Conservation (phyloP, 2,797 vertebrate species). For the Chiroxiphia lanceolata region DNA sequence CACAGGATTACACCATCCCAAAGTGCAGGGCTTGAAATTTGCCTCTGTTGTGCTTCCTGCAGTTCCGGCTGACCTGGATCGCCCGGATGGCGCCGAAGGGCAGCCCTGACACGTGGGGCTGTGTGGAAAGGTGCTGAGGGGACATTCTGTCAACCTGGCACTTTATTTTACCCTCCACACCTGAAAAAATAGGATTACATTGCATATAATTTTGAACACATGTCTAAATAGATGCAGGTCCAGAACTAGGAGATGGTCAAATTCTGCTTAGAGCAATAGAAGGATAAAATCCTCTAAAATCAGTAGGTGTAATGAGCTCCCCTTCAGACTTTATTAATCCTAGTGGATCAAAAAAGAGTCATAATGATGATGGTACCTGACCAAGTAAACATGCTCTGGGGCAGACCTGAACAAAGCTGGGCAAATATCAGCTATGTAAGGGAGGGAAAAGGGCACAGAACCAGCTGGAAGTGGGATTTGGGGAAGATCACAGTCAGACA, state of each 20-base stretch:
- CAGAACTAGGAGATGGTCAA: neutral
- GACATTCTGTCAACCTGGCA: neutral
- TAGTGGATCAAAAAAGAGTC: neutral
- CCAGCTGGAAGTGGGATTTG: neutral
- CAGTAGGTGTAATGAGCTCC: neutral
- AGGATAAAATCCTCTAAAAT: neutral
- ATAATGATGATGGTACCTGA: neutral
- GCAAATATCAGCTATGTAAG: neutral
- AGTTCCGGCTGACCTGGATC: neutral
- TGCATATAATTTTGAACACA: neutral
- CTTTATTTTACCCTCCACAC: neutral
- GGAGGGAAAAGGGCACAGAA: neutral
- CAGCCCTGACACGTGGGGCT: neutral
- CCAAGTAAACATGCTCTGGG: neutral
- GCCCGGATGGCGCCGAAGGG: fast-evolving
- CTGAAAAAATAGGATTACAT: neutral
- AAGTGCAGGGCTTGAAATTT: neutral
- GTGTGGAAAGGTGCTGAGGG: neutral
- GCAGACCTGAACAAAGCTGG: neutral
- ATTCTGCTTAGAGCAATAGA: neutral
- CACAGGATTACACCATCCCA: neutral
- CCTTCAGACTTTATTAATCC: neutral
- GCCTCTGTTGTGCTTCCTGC: neutral
- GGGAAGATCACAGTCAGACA: neutral
- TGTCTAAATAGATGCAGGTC: neutral